phyloP scores from a whole-genome alignment of 2,888 invertebrate species.

The Siphlonurus alternatus region DNA sequence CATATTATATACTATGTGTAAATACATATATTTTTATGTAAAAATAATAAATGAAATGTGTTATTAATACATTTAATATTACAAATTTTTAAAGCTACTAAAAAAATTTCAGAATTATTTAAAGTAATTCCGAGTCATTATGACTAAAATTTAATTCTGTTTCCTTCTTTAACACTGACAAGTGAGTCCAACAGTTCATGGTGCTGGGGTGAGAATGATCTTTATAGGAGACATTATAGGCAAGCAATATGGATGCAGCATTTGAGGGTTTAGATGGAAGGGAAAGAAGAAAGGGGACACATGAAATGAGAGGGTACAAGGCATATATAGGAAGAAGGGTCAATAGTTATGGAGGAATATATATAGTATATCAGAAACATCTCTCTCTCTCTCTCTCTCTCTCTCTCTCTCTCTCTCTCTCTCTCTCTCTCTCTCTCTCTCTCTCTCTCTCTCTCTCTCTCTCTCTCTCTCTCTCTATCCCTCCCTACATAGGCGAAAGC shows the following conservation, averaged over 20 bases:
- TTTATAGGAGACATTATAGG: neutral
- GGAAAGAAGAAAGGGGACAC: slow-evolving; percentile 10
- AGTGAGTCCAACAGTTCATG: too few species aligned
- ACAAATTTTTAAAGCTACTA: too few species aligned
- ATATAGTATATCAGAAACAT: neutral
- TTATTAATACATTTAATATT: too few species aligned
- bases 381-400: neutral
- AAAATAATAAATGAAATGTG: too few species aligned
- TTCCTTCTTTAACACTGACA: too few species aligned
- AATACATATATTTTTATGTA: too few species aligned
- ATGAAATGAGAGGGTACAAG: neutral
- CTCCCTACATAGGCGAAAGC: slow-evolving; percentile 5
- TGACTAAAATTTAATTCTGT: too few species aligned
- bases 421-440: slow-evolving; percentile 5
- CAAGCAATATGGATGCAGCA: neutral
- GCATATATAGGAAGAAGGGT: neutral
- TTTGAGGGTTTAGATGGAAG: neutral
- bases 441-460: slow-evolving; percentile 8
- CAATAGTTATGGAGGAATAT: neutral
- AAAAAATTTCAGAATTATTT: too few species aligned
- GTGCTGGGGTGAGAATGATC: neutral
- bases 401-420: slow-evolving; percentile 6
- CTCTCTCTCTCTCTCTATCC: slow-evolving; percentile 7
- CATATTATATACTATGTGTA: too few species aligned
- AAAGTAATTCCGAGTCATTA: too few species aligned